Evolutionary conservation across 2,888 invertebrate species (phyloP).

Genomic region (Spilosoma lubricipeda): DNA sequence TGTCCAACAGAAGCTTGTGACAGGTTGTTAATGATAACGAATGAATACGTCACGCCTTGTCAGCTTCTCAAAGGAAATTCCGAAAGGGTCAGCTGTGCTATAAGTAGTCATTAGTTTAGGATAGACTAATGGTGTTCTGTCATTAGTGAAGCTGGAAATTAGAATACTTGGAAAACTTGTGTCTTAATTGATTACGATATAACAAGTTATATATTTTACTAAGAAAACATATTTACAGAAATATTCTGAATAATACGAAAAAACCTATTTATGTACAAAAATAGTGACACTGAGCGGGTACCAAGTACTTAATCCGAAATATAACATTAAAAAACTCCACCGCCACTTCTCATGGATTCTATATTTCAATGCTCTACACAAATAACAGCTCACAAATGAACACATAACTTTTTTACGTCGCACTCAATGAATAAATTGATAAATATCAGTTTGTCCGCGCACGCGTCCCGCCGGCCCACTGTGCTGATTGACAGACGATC

Average conservation of each 20-base stretch:
- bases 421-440: constrained; percentile 41
- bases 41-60: constrained; percentile 28
- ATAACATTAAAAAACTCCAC: neutral
- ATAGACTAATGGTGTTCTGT: constrained; percentile 17
- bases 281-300: neutral
- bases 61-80: constrained; percentile 24
- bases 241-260: too few relatives aligned
- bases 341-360: neutral
- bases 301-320: neutral
- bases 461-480: constrained; percentile 40
- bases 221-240: too few relatives aligned
- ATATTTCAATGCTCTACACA: neutral
- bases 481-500: constrained; percentile 49
- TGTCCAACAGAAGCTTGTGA: constrained; percentile 20
- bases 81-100: constrained; percentile 21
- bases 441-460: constrained; percentile 45
- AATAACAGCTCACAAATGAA: constrained; percentile 27
- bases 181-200: neutral
- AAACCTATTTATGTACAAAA: neutral
- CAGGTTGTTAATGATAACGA: constrained; percentile 27
- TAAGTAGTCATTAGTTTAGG: constrained; percentile 19
- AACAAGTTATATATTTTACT: too few relatives aligned
- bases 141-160: constrained; percentile 14
- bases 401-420: constrained; percentile 26
- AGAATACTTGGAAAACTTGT: neutral